phyloP scores from a whole-genome alignment of 2,797 vertebrate species.

The Garrulus glandarius region DNA sequence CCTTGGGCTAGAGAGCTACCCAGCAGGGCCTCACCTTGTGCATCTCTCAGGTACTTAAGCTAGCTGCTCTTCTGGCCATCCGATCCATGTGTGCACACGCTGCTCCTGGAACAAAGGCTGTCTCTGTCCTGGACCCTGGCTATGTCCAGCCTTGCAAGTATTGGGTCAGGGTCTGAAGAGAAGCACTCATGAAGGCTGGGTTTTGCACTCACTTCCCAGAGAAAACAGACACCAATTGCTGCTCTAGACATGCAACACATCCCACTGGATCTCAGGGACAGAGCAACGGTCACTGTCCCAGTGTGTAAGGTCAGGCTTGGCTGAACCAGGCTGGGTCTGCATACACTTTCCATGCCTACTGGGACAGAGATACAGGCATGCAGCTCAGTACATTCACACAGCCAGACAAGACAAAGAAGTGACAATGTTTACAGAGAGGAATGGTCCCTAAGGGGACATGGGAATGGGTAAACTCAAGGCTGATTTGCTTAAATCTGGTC shows the following conservation, averaged over 20 bases:
- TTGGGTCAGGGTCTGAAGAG: neutral
- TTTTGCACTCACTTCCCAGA: neutral
- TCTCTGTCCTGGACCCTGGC: neutral
- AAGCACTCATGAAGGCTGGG: neutral
- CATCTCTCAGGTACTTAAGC: neutral
- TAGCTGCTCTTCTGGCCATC: neutral
- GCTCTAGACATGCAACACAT: neutral
- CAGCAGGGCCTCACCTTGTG: neutral
- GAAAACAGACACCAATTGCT: neutral
- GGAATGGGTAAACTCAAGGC: constrained; percentile 26
- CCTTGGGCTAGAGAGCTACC: neutral
- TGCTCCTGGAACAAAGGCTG: neutral
- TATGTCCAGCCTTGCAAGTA: neutral
- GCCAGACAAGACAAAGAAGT: constrained; percentile 52
- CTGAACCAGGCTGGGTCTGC: neutral
- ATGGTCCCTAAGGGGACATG: neutral
- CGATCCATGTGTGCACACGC: fast-evolving
- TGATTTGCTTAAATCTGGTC: constrained; percentile 33
- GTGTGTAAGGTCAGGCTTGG: neutral
- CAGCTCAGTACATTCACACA: constrained; percentile 61
- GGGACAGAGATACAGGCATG: constrained; percentile 43
- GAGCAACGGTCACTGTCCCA: neutral
- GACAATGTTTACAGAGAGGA: constrained; percentile 39
- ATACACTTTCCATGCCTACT: neutral
- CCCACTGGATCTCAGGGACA: neutral